phyloP scores from a whole-genome alignment of 2,888 invertebrate genomes.

The Physocephala rufipes region DNA sequence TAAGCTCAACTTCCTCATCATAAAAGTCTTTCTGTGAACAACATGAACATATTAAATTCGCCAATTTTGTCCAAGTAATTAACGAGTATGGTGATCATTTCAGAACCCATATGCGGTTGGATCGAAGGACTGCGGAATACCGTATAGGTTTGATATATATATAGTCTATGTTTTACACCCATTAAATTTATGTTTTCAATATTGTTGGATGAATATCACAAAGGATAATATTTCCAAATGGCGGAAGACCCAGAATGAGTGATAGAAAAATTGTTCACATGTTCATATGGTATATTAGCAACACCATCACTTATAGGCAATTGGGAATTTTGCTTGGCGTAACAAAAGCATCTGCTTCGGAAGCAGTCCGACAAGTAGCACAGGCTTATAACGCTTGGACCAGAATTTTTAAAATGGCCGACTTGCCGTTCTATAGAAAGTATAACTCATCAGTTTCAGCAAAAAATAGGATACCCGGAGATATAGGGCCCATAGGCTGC shows the following conservation, averaged over 20 bases:
- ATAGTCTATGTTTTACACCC: conserved; percentile 1
- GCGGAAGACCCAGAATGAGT: conserved; percentile 28
- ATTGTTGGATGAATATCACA: conserved; percentile 4
- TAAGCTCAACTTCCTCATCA: conserved; percentile 14
- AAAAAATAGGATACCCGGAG: conserved; percentile 34
- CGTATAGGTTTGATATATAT: conserved; percentile 8
- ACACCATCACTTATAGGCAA: conserved; percentile 36
- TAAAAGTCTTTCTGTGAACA: neutral
- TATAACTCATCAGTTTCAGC: conserved; percentile 19
- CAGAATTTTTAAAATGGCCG: conserved; percentile 44
- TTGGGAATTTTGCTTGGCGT: conserved; percentile 40
- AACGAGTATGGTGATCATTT: conserved; percentile 6
- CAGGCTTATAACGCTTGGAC: conserved; percentile 37
- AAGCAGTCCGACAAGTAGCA: conserved; percentile 31
- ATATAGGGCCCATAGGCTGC: conserved; percentile 47
- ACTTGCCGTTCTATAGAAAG: conserved; percentile 6
- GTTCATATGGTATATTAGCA: conserved; percentile 42
- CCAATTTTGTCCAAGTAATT: neutral
- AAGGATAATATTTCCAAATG: conserved; percentile 8
- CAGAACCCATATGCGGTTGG: neutral
- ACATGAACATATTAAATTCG: neutral
- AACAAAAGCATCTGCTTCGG: conserved; percentile 38
- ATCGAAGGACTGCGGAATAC: conserved; percentile 2
- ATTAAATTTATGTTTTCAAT: conserved; percentile 3
- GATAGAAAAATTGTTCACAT: conserved; percentile 35